Base-by-base conservation (phyloP, 2,888 invertebrate genomes). In the Pasiphila rectangulata region DNA sequence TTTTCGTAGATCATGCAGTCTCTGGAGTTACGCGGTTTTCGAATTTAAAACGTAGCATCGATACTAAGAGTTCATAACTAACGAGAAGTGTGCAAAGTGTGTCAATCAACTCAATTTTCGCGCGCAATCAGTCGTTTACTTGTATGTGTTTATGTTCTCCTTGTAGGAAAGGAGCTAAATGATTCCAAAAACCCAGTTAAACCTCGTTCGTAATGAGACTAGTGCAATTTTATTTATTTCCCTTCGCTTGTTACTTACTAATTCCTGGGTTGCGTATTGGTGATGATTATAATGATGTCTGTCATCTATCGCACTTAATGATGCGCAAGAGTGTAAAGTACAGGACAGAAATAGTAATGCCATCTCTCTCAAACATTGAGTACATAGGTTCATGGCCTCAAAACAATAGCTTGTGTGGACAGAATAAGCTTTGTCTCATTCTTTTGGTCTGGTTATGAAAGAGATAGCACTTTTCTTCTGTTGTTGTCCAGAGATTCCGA, bases 1-100 rank as follows among this genome's bases (percentile, higher is more conserved):
- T 4, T 23, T 23, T 23, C 23, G 23, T 23, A 17, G 5, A 30
- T 1, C 7, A 10, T 6, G 10, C 15, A 21, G 2, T 20, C 19
- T 51, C 58, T 15, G 55, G 47, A 54, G 44, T 49, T 58, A 55
- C 57, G 66, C 47, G 62, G 54, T 65, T 67, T 64, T 66, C 60
- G 56, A 61, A 64, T 66, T 63, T 62, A 44, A 37, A 45, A 37
- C 41, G 43, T 48, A 48, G 48, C 48, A 15, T 20, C n/a, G 23
- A 17, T 25, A 54, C 47, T 32, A 51, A 42, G 54, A 42, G 34
- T 39, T 39, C 43, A 48, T 38, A 35, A 20, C n/a, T 12, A 17
- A 2, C 1, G 2, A 21, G 30, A n/a, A 40, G 38, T 16, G n/a
- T n/a, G n/a, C n/a, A n/a, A n/a, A n/a, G n/a, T 3, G 0, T 13